These are phyloP conservation scores for Tipula unca DNA, from an alignment of 2,888 invertebrate species.

Conservation along the genomic window DNA sequence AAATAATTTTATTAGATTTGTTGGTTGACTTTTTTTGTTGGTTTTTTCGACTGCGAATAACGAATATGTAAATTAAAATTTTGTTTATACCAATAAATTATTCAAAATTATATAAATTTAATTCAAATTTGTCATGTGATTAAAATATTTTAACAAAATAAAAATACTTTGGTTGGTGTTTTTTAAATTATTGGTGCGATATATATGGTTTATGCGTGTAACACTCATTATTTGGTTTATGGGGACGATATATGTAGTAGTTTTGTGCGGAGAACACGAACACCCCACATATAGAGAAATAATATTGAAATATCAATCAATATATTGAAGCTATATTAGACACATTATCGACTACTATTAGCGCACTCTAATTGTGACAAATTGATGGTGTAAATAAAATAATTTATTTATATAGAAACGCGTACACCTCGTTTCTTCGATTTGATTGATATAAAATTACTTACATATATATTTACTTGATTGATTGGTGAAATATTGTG, in stretches of 20 bases:
- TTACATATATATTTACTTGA: background rate
- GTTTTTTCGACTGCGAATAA: background rate
- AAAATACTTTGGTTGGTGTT: background rate
- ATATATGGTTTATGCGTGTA: background rate
- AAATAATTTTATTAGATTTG: slow-evolving; percentile 2
- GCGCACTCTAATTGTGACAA: background rate
- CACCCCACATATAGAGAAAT: background rate
- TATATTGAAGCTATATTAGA: background rate
- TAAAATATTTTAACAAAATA: background rate
- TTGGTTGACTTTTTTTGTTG: background rate
- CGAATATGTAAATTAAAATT: background rate
- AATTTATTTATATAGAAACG: background rate
- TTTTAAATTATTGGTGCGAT: background rate
- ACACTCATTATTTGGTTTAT: background rate
- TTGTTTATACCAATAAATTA: background rate
- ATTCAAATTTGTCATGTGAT: background rate
- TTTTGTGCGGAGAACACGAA: background rate
- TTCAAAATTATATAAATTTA: background rate
- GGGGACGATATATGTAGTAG: background rate
- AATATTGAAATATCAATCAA: background rate
- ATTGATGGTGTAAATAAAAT: background rate
- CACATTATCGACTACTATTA: background rate
- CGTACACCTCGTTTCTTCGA: background rate
- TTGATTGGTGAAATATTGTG: background rate
- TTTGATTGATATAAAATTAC: background rate